Evolutionary conservation across 2,888 invertebrate genomes (phyloP).

Genomic region (Synergus gifuensis): DNA sequence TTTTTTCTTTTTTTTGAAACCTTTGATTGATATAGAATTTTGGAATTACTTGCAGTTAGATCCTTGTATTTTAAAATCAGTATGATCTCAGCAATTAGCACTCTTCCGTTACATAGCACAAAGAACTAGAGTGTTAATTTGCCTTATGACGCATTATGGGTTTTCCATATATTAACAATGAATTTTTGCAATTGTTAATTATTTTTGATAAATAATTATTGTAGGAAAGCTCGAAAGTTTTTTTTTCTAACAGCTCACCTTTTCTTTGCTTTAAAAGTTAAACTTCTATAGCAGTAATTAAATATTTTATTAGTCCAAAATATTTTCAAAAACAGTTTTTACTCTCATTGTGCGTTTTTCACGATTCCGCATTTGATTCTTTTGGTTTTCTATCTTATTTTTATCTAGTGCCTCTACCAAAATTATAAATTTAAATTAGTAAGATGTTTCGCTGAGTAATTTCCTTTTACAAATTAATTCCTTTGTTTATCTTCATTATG

Average conservation of each 20-base stretch:
- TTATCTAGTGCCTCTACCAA: background rate
- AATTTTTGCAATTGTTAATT: background rate
- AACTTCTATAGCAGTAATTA: too few species aligned
- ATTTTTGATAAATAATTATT: background rate
- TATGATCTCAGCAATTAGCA: background rate
- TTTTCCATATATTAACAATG: background rate
- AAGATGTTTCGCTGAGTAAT: slow-evolving; percentile 22
- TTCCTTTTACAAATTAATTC: slow-evolving; percentile 13
- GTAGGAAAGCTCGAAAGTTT: too few species aligned
- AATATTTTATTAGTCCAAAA: background rate
- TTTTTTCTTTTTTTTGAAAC: background rate
- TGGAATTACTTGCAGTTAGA: too few species aligned
- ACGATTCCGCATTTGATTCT: background rate
- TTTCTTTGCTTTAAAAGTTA: too few species aligned
- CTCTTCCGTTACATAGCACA: background rate
- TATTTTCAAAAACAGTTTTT: background rate
- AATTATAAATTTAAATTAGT: slow-evolving; percentile 8
- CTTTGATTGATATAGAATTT: too few species aligned
- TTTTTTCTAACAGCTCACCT: too few species aligned
- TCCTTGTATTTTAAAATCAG: too few species aligned
- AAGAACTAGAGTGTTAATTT: background rate
- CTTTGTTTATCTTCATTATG: background rate
- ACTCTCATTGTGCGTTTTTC: background rate
- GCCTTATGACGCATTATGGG: background rate
- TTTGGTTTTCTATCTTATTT: background rate